Conservation (phyloP, 2,113 vertebrate species). For the Eclectus roratus region DNA sequence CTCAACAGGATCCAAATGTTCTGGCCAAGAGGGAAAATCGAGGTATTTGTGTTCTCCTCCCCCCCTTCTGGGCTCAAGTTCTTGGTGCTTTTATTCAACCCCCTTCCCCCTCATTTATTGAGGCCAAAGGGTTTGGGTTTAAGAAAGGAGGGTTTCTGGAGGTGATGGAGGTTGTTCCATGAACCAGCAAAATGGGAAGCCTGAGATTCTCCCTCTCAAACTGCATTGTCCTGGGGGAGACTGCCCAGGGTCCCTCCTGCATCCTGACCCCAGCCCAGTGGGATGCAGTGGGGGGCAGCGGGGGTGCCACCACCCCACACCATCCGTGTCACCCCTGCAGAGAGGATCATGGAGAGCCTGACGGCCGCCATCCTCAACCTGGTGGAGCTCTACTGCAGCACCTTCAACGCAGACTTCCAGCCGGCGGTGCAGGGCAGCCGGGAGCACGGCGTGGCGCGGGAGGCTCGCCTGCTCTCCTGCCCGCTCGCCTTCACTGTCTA, state of each 20-base stretch:
- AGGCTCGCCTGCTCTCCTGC: constrained; percentile 83
- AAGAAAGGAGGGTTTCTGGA: background rate
- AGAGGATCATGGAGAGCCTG: constrained; percentile 88
- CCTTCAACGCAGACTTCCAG: constrained; percentile 96
- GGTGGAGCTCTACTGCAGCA: constrained; percentile 93
- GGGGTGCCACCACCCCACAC: background rate
- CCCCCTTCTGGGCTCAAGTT: constrained; percentile 1
- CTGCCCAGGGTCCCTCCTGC: background rate
- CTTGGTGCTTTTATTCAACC: background rate
- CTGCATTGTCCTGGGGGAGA: rapidly evolving
- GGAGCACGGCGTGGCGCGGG: constrained; percentile 73
- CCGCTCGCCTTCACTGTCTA: constrained; percentile 88
- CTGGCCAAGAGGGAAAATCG: constrained; percentile 86
- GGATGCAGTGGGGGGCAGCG: rapidly evolving
- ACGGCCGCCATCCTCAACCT: constrained; percentile 91
- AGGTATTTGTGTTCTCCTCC: constrained; percentile 76
- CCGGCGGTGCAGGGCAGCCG: constrained; percentile 71
- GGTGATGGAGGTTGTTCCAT: background rate
- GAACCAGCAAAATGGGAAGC: background rate
- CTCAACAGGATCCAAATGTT: constrained; percentile 84
- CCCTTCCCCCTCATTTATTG: background rate
- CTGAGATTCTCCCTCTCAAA: background rate
- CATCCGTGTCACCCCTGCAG: constrained; percentile 41
- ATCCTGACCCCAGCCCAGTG: background rate
- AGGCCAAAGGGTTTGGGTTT: background rate